Conservation (phyloP, 2,113 vertebrate genomes). For the Astur gentilis region DNA sequence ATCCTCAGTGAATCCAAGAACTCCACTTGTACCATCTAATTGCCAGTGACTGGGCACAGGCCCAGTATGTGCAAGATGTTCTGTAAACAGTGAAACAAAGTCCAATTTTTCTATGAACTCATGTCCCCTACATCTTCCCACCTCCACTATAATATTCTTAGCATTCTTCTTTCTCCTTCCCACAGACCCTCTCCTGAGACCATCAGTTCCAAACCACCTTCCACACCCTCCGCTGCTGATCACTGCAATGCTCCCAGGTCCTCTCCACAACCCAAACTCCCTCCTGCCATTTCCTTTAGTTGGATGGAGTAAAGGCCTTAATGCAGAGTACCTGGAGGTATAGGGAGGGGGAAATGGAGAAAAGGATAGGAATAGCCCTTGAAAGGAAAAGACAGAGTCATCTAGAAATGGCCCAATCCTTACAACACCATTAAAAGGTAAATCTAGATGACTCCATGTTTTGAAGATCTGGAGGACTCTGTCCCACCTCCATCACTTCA, state of each 20-base stretch:
- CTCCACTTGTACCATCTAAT: background rate
- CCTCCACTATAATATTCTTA: background rate
- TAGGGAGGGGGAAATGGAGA: background rate
- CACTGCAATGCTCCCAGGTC: background rate
- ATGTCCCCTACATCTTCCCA: background rate
- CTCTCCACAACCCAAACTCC: background rate
- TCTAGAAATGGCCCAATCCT: background rate
- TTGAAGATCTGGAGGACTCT: background rate
- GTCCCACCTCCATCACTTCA: background rate
- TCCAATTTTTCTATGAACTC: background rate
- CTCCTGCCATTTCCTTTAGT: background rate
- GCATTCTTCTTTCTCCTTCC: background rate
- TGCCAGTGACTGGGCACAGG: background rate
- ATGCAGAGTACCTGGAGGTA: background rate
- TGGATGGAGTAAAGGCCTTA: background rate
- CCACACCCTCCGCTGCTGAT: background rate
- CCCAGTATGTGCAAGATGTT: background rate
- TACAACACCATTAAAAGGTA: background rate
- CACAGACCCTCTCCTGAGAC: background rate
- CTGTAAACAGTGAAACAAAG: background rate
- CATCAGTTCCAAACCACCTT: background rate
- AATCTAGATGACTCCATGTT: background rate
- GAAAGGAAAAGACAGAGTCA: background rate
- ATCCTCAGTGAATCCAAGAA: background rate
- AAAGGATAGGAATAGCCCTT: background rate